A percentile compares a stretch with the other conserved stretches of the same genome.
Conservation (phyloP, 2,113 vertebrate species). For the Lepidothrix coronata region DNA sequence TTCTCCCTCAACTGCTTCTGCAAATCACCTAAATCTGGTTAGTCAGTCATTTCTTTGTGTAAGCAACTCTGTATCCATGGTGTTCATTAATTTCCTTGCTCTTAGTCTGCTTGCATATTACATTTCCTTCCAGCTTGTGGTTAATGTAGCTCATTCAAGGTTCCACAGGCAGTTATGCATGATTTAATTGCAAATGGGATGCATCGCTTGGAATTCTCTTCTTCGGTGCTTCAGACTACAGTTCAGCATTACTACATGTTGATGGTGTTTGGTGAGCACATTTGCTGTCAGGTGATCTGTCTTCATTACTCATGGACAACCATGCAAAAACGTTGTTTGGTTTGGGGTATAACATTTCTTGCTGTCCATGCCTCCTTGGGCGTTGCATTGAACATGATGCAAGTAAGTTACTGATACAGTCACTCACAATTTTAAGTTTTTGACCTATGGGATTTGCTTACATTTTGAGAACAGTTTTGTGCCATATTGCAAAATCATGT, state of each 20-base stretch:
- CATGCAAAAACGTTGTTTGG: slow-evolving; percentile 10
- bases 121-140: slow-evolving; percentile 7
- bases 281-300: slow-evolving; percentile 44
- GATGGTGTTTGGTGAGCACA: background rate
- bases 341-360: slow-evolving; percentile 18
- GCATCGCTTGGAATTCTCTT: background rate
- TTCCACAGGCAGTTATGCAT: slow-evolving; percentile 14
- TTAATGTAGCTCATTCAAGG: background rate
- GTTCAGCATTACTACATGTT: background rate
- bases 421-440: background rate
- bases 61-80: background rate
- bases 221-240: background rate
- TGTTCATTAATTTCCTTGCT: background rate
- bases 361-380: slow-evolving; percentile 1
- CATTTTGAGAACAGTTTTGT: background rate
- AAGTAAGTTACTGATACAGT: slow-evolving; percentile 3
- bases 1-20: background rate
- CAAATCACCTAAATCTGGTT: background rate
- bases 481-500: background rate
- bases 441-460: background rate
- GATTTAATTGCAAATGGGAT: slow-evolving; percentile 6
- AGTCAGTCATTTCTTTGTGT: background rate
- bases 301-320: slow-evolving; percentile 27
- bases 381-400: background rate
- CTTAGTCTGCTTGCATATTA: background rate